Conservation (phyloP, 2,888 invertebrate genomes). For the Caenorhabditis japonica region DNA sequence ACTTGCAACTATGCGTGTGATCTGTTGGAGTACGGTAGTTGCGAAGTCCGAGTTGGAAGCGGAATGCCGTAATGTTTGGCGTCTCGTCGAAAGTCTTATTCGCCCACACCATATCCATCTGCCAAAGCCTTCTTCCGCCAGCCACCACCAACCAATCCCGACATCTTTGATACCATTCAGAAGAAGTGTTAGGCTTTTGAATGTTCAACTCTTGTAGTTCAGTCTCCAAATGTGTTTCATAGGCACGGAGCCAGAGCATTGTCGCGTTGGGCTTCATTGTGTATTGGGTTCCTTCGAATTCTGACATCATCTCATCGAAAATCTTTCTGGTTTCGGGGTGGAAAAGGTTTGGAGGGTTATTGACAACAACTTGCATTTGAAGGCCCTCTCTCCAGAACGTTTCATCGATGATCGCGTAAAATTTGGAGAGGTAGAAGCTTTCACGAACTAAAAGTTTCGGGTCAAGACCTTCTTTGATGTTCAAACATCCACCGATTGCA, state of each 20-base stretch:
- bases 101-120: constrained; percentile 76
- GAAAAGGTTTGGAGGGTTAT: constrained; percentile 73
- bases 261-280: constrained; percentile 76
- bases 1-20: constrained; percentile 77
- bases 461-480: constrained; percentile 69
- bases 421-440: constrained; percentile 72
- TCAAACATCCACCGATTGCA: constrained; percentile 68
- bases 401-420: constrained; percentile 75
- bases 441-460: constrained; percentile 72
- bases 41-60: constrained; percentile 74
- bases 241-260: constrained; percentile 76
- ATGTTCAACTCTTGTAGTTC: constrained; percentile 64
- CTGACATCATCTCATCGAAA: constrained; percentile 66
- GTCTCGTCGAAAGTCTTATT: constrained; percentile 28
- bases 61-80: constrained; percentile 68
- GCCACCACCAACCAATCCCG: constrained; percentile 74
- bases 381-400: constrained; percentile 77
- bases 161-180: constrained; percentile 72
- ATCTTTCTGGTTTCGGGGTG: constrained; percentile 53
- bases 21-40: constrained; percentile 75
- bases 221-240: constrained; percentile 65
- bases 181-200: constrained; percentile 62
- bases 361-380: constrained; percentile 77
- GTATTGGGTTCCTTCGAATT: constrained; percentile 69
- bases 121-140: constrained; percentile 75